phyloP scores from a whole-genome alignment of 1,140 invertebrate genomes.

The Grapholita molesta region DNA sequence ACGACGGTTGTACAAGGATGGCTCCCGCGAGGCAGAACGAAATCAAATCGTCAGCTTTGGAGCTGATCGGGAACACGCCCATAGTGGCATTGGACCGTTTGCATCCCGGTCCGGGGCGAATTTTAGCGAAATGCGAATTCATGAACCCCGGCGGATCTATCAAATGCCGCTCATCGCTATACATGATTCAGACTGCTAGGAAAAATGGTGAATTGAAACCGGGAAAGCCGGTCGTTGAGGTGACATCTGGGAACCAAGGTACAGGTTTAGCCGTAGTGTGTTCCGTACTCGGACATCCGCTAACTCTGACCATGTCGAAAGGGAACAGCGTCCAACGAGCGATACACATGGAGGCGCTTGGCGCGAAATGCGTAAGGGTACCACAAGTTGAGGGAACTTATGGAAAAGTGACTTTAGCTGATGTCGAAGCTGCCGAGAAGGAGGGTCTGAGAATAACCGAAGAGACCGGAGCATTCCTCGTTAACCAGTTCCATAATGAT shows the following conservation, averaged over 20 bases:
- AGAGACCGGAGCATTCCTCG: conserved; percentile 55
- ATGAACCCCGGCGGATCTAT: conserved; percentile 70
- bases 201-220: conserved; percentile 54
- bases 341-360: conserved; percentile 68
- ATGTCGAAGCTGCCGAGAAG: conserved; percentile 54
- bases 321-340: conserved; percentile 65
- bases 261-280: conserved; percentile 66
- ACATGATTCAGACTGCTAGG: conserved; percentile 55
- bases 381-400: conserved; percentile 67
- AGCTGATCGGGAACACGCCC: conserved; percentile 65
- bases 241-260: conserved; percentile 68
- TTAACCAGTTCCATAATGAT: conserved; percentile 62
- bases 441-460: conserved; percentile 48
- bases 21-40: conserved; percentile 33
- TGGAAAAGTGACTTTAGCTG: conserved; percentile 61
- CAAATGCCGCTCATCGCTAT: conserved; percentile 62
- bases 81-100: conserved; percentile 61
- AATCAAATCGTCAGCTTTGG: conserved; percentile 61
- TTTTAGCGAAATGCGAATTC: conserved; percentile 67
- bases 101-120: conserved; percentile 55
- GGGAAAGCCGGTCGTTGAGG: conserved; percentile 54
- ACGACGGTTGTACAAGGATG: background rate
- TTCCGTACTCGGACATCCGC: conserved; percentile 56
- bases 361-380: conserved; percentile 59
- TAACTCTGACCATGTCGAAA: conserved; percentile 63